These are phyloP conservation scores for Panagrolaimus sp. DNA, from an alignment of 1,140 invertebrate species.

Conservation along the genomic window DNA sequence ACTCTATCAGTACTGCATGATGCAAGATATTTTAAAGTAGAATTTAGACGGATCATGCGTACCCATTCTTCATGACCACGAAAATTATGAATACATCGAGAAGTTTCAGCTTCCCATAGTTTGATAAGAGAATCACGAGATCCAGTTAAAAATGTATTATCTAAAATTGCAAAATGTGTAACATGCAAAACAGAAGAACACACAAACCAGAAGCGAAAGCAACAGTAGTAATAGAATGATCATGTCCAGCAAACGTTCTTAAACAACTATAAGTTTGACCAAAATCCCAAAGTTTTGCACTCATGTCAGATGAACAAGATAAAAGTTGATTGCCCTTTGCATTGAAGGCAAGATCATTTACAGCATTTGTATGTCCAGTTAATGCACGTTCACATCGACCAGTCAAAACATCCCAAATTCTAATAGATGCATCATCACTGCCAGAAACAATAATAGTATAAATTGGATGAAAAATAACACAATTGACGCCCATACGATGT, in stretches of 20 bases:
- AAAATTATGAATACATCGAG: slow-evolving; percentile 90
- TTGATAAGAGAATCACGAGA: slow-evolving; percentile 97
- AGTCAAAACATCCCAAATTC: slow-evolving; percentile 97
- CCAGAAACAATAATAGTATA: slow-evolving; percentile 89
- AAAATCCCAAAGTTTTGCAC: slow-evolving; percentile 97
- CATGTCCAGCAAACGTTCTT: slow-evolving; percentile 88
- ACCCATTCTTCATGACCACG: slow-evolving; percentile 94
- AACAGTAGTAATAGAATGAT: slow-evolving; percentile 96
- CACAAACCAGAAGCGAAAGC: slow-evolving; percentile 64
- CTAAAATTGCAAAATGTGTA: slow-evolving; percentile 4
- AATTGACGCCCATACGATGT: slow-evolving; percentile 81
- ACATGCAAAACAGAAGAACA: neutral
- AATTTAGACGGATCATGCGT: slow-evolving; percentile 85
- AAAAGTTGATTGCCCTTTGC: slow-evolving; percentile 72
- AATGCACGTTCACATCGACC: slow-evolving; percentile 94
- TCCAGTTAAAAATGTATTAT: slow-evolving; percentile 72
- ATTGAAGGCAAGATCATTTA: slow-evolving; percentile 96
- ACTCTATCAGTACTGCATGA: slow-evolving; percentile 95
- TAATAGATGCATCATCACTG: slow-evolving; percentile 95
- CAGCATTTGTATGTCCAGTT: slow-evolving; percentile 95
- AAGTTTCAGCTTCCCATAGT: slow-evolving; percentile 92
- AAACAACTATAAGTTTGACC: slow-evolving; percentile 77
- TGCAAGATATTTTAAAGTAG: slow-evolving; percentile 83
- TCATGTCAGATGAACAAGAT: slow-evolving; percentile 83
- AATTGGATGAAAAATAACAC: slow-evolving; percentile 83